Evolutionary conservation across 2,797 vertebrate species (phyloP).

Genomic region (Novumbra hubbsi): DNA sequence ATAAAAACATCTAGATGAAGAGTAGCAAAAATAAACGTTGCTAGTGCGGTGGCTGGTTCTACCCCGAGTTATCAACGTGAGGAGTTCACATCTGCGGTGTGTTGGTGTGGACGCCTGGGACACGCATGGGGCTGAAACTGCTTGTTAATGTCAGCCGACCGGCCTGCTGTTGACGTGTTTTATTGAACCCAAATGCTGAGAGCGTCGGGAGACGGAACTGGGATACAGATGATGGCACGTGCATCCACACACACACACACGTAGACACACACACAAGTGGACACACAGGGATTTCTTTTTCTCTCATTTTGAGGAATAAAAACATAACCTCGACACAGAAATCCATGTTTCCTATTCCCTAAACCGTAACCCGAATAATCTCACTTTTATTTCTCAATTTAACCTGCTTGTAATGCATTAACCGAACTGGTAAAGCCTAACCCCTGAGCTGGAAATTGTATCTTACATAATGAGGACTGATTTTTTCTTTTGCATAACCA

Average conservation of each 20-base stretch:
- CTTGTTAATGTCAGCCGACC: conserved; percentile 27
- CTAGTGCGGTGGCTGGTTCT: background rate
- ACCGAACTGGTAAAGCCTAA: too few species aligned
- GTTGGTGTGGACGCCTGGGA: conserved; percentile 6
- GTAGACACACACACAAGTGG: background rate
- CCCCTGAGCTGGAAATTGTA: too few species aligned
- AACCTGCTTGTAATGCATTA: too few species aligned
- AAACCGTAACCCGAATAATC: too few species aligned
- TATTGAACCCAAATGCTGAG: background rate
- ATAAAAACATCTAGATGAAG: background rate
- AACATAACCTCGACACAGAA: too few species aligned
- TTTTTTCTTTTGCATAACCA: too few species aligned
- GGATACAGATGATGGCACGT: background rate
- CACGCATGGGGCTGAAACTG: background rate
- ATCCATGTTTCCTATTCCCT: too few species aligned
- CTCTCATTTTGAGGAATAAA: too few species aligned
- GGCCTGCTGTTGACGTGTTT: background rate
- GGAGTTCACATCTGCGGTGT: conserved; percentile 50
- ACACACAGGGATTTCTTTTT: background rate
- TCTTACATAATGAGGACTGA: too few species aligned
- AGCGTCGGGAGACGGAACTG: background rate
- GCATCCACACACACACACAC: too few species aligned
- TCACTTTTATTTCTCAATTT: too few species aligned
- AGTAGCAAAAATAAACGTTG: background rate
- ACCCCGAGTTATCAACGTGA: background rate